Evolutionary conservation across 2,113 vertebrate genomes (phyloP), one percentile per base, ranked within the genome.

Genomic region (Corvus cornix): DNA sequence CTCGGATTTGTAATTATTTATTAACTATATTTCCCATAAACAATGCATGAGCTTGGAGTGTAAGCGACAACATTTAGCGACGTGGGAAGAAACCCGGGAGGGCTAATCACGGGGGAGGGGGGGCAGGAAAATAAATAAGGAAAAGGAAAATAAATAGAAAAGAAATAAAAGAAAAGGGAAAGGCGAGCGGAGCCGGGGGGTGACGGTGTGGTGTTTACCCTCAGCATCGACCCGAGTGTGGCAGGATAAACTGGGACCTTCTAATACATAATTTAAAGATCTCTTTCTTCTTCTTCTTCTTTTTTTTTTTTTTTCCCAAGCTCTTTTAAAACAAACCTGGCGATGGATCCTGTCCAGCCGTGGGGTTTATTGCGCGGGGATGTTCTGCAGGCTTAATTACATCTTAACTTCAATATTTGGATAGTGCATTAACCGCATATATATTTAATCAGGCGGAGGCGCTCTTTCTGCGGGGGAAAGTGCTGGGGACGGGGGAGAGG

Each of bases 61-160:
- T 73, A 84, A 96, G 94, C 49, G 92, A 80, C 95, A 89, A 51
- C 92, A 84, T 93, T 95, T 93, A 96, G 95, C 76, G 87, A 60
- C 87, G 84, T 76, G 95, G 72, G 51, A 14, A 48, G 94, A 68
- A 90, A 90, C 8, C 51, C 56, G 60, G 43, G 63, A 27, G 88
- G 86, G 59, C 8, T 75, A 24, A 94, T 49, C 83, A 43, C 43
- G 62, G 70, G 24, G 59, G 23, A 19, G 53, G 28, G 46, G 46
- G 39, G 46, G 53, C n/a, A 48, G 39, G 30, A 60, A 79, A 80
- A 86, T 60, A 80, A 91, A 91, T 16, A 80, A 67, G 74, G 30
- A 53, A 59, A 83, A 68, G 43, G n/a, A 77, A 86, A 93, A 73
- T 27, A 68, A 84, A 87, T 12, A 87, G 70, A 31, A 89, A 62